Base-by-base conservation (phyloP, 2,113 vertebrate species). In the Lampris incognitus region DNA sequence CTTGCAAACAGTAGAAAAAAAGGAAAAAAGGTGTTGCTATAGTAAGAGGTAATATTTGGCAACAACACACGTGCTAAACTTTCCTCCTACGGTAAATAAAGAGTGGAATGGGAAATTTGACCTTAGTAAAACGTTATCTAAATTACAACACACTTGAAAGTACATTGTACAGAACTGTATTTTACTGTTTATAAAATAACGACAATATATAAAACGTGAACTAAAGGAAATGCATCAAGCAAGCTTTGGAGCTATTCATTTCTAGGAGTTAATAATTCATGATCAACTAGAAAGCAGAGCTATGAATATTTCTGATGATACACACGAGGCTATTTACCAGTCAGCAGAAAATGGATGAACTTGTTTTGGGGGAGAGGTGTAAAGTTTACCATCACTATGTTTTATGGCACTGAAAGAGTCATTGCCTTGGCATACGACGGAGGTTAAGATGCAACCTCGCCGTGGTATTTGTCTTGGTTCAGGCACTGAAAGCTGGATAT, bases 241-340 rank as follows among this genome's bases (percentile, higher is more conserved):
- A 87, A 65, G 55, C 85, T 92, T 90, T 86, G 79, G 67, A 81
- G 74, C 82, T 65, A 91, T 92, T 92, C 82, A 86, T 91, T 86
- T 85, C 79, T 59, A 74, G 63, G 63, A 79, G 78, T 93, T 90
- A 92, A 92, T 92, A 92, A 93, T 93, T 93, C 90, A 93, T 92
- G 83, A 89, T 90, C 85, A 87, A 87, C 80, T 68, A 68, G 87
- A 91, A 91, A 87, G 85, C 87, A 84, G 84, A 89, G 85, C 89
- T 79, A 86, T 91, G 89, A 91, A 92, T 91, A 90, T 92, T 90
- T 88, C 88, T 91, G 89, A 90, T 86, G 88, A 90, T 91, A 83
- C 92, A 92, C 91, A 91, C 81, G 92, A 91, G 92, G 88, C 85
- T 91, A 88, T 93, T 93, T 93, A 91, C 88, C 86, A 91, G 85